phyloP scores from a whole-genome alignment of 1,140 invertebrate genomes.

The Calephelis nemesis region DNA sequence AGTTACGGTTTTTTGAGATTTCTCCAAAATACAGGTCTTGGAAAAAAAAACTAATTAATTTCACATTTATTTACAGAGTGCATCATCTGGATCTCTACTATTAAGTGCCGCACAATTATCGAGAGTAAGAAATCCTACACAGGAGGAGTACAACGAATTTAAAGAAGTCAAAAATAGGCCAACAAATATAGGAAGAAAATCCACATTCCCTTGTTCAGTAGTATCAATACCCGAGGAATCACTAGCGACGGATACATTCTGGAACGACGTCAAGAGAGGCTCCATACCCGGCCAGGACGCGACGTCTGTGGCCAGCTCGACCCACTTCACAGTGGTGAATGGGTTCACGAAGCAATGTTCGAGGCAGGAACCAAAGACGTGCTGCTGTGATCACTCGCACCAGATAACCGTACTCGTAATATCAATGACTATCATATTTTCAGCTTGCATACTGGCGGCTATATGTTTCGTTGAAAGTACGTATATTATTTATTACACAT shows the following conservation, averaged over 20 bases:
- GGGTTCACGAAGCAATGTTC: slow-evolving; percentile 83
- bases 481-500: slow-evolving; percentile 41
- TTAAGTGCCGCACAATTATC: slow-evolving; percentile 88
- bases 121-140: slow-evolving; percentile 63
- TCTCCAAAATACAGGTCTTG: too few species aligned
- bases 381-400: slow-evolving; percentile 86
- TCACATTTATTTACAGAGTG: slow-evolving; percentile 81
- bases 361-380: slow-evolving; percentile 76
- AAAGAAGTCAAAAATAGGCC: slow-evolving; percentile 33
- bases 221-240: slow-evolving; percentile 66
- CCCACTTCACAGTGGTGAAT: slow-evolving; percentile 91
- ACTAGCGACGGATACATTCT: slow-evolving; percentile 57
- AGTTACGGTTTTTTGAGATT: too few species aligned
- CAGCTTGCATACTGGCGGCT: slow-evolving; percentile 86
- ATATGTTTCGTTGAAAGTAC: slow-evolving; percentile 86
- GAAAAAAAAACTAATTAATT: neutral
- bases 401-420: slow-evolving; percentile 89
- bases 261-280: slow-evolving; percentile 71
- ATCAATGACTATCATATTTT: slow-evolving; percentile 88
- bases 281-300: slow-evolving; percentile 79
- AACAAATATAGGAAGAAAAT: slow-evolving; percentile 43
- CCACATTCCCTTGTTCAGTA: slow-evolving; percentile 45
- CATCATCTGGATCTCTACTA: slow-evolving; percentile 86
- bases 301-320: slow-evolving; percentile 89
- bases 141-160: slow-evolving; percentile 54